Conservation (phyloP, 2,113 vertebrate species). For the Campylomormyrus tamandua region DNA sequence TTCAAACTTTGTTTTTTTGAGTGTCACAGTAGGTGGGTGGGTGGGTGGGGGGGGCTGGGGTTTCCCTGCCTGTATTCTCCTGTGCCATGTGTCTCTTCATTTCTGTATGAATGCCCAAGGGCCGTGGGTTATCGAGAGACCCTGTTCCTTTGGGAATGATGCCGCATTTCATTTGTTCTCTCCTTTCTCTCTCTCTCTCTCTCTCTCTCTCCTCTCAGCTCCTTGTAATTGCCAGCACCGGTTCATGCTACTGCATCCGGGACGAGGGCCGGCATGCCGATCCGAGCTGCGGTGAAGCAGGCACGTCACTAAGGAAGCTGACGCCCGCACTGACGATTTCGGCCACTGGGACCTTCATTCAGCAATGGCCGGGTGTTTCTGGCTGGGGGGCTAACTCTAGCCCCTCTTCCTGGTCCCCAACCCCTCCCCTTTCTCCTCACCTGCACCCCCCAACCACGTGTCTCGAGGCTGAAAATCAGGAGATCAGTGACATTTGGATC, state of each 20-base stretch:
- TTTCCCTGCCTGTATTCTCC: slow-evolving; percentile 33
- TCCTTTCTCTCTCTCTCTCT: background rate
- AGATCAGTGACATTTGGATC: background rate
- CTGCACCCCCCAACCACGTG: slow-evolving; percentile 13
- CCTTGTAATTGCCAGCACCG: slow-evolving; percentile 13
- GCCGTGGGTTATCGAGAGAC: slow-evolving; percentile 49
- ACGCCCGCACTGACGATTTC: background rate
- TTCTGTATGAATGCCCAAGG: slow-evolving; percentile 36
- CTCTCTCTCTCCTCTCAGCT: background rate
- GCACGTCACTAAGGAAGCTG: slow-evolving; percentile 3
- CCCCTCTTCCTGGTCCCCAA: background rate
- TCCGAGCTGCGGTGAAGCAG: slow-evolving; percentile 44
- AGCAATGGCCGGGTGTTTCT: slow-evolving; percentile 64
- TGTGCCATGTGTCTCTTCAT: slow-evolving; percentile 38
- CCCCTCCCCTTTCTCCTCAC: slow-evolving; percentile 9
- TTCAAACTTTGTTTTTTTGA: slow-evolving; percentile 47
- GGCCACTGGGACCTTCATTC: slow-evolving; percentile 32
- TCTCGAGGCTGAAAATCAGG: slow-evolving; percentile 10
- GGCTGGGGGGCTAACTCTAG: slow-evolving; percentile 61
- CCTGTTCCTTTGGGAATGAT: slow-evolving; percentile 36
- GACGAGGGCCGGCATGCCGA: slow-evolving; percentile 50
- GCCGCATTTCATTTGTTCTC: background rate
- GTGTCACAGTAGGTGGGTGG: slow-evolving; percentile 31
- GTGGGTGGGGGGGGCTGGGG: slow-evolving; percentile 32
- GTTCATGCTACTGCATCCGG: slow-evolving; percentile 45